Evolutionary conservation across 2,113 vertebrate species (phyloP), one percentile per base, ranked within the genome.

Genomic region (Cyanoramphus novaezelandiae): DNA sequence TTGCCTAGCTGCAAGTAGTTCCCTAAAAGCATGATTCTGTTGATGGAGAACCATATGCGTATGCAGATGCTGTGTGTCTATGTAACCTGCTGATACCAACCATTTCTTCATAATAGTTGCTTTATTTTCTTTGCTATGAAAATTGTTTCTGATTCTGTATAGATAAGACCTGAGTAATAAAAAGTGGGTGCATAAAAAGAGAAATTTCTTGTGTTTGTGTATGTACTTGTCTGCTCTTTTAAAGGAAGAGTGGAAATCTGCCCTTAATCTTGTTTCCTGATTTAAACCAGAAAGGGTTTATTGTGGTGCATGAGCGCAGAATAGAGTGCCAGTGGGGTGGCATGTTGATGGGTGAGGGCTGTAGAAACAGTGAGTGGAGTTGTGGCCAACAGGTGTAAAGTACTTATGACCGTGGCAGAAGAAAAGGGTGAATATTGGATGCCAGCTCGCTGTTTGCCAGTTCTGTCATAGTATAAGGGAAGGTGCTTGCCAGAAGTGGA

Each of bases 1-100:
- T 97, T 96, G 95, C 95, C 95, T 96, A 93, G 88, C 93, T 97
- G 88, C 95, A 95, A 95, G 95, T 96, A 96, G 92, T 96, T 95
- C 90, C 92, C 96, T 88, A 65, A 95, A 96, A 96, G 93, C 95
- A 95, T 75, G 92, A 88, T 95, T 96, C 92, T 96, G 95, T 97
- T 97, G 95, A 92, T 95, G 86, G 86, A 91, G 86, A 95, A 76
- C 93, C 95, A 91, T 96, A 94, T 96, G 93, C 88, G 88, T 88
- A 95, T 96, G 90, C 95, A 97, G 95, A 95, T 96, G 93, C 95
- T 96, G 88, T 68, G 52, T 96, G 95, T 97, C 95, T 96, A 78
- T 80, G 93, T 96, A 97, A 97, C 95, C 96, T 96, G 92, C 92
- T 94, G 95, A 96, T 96, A 96, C 39, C 80, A 96, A 88, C 55